Base-by-base conservation (phyloP, 37 sponge, comb jelly and placozoan genomes). In the Spongilla lacustris region DNA sequence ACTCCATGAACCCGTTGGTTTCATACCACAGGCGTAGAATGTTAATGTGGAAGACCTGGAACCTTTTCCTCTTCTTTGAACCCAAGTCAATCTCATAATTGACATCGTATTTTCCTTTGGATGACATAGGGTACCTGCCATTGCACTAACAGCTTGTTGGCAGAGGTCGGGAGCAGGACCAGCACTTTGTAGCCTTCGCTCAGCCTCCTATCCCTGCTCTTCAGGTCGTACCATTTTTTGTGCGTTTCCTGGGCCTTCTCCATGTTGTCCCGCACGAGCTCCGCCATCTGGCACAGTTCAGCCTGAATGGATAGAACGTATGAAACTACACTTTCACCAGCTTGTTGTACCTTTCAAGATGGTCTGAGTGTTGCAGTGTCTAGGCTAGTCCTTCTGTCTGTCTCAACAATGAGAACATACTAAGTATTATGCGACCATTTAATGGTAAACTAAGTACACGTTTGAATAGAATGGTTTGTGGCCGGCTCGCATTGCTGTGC, bases 371-470 rank as follows among this genome's bases (percentile, higher is more conserved):
- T 83, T 28, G 29, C 10, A 23, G 50, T 48, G 50, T 21, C 26
- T 28, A 83, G 66, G 29, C 49, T 35, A 13, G 84, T 83, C 33
- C 84, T 36, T 21, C 66, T 73, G 74, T 83, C 35, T 31, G 66
- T 83, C 72, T 82, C 69, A 46, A 82, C 69, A 27, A 69, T 29
- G 66, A 73, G 35, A 83, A 83, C 50, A 83, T 74, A 3, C 84
- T 73, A n/a, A n/a, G n/a, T 75, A 73, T 66, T 38, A 73, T 66
- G 49, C 46, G 75, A 31, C 66, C 58, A 83, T 72, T 83, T 71
- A 83, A 83, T 38, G 84, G 84, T 35, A 83, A 34, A 33, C 84
- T 83, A 75, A 83, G 73, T 10, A 83, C 82, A 88, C 5, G 9
- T 70, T 31, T 4, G 25, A 32, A 83, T 34, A 50, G 89, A 84